Conservation (phyloP, 1,140 invertebrate species). For the Nasonia longicornis region DNA sequence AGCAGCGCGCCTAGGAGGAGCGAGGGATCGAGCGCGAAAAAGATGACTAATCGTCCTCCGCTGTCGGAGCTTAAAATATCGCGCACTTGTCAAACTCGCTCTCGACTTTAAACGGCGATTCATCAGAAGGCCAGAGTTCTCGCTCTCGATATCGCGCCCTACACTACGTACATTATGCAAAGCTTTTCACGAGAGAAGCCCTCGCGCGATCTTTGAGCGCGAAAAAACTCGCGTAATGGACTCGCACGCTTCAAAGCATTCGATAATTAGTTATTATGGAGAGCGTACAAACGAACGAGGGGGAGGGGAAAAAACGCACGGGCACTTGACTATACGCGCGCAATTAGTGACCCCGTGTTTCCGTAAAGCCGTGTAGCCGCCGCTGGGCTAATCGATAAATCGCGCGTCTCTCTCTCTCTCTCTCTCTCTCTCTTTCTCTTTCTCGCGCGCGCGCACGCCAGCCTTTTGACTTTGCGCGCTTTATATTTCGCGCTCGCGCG, state of each 20-base stretch:
- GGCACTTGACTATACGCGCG: background rate
- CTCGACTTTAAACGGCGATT: background rate
- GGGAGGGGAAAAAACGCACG: background rate
- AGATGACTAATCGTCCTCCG: background rate
- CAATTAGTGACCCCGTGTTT: slow-evolving; percentile 30
- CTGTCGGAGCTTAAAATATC: too few species aligned
- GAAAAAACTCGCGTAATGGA: background rate
- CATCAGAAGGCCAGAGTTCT: background rate
- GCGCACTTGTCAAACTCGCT: too few species aligned
- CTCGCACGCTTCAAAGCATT: background rate
- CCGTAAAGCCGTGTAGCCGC: background rate
- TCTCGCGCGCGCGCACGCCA: too few species aligned
- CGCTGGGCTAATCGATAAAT: slow-evolving; percentile 12
- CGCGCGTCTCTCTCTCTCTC: too few species aligned
- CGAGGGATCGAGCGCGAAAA: background rate
- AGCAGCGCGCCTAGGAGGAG: too few species aligned
- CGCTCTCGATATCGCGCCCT: background rate
- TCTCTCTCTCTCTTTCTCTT: too few species aligned
- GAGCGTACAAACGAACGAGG: background rate
- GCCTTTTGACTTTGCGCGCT: background rate
- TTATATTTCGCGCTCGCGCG: background rate
- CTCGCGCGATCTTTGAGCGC: background rate
- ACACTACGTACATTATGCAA: too few species aligned
- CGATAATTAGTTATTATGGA: slow-evolving; percentile 30
- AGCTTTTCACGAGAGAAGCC: too few species aligned